Base-by-base conservation (phyloP, 1,140 invertebrate species). In the Choristoneura fumiferana region DNA sequence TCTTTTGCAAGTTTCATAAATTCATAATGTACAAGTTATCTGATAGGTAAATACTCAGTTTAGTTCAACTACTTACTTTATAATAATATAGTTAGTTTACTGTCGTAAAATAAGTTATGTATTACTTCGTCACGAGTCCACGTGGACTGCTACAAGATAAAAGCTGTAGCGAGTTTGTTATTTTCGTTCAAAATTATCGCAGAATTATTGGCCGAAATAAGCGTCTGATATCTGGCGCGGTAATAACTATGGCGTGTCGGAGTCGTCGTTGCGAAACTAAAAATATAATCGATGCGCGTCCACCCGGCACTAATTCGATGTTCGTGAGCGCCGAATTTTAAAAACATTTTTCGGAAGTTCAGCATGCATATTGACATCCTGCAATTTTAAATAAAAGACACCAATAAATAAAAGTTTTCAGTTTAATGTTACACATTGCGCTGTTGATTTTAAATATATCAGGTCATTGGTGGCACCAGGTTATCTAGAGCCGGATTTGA, bases 231-330 rank as follows among this genome's bases (percentile, higher is more conserved):
- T 57, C 55, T 65, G 34, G n/a, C 60, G 65, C 54, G 61, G 40
- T 73, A 62, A 66, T 73, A 60, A 62, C 57, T 53, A 71, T 68
- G 65, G 57, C 54, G 53, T 61, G 63, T 54, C 43, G 60, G 58
- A 63, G 65, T 65, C 60, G 58, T 58, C 54, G 60, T 65, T 67
- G 68, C 62, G 63, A 72, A 74, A 70, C 63, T 71, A 63, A 69
- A 74, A 71, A 69, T 68, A 69, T 68, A 69, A 72, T 55, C 43
- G 45, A 56, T 52, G 56, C 62, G 61, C 69, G 56, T 65, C 65
- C 57, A 62, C 64, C 52, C 67, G 56, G 56, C 63, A 68, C 65
- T 73, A 73, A 73, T 70, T 63, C 45, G 60, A 68, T 22, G 29
- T 18, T 60, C 29, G 52, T 38, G 56, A 65, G 65, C 69, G 67